Evolutionary conservation across 2,113 vertebrate species (phyloP).

Genomic region (Brevimyrus niger): DNA sequence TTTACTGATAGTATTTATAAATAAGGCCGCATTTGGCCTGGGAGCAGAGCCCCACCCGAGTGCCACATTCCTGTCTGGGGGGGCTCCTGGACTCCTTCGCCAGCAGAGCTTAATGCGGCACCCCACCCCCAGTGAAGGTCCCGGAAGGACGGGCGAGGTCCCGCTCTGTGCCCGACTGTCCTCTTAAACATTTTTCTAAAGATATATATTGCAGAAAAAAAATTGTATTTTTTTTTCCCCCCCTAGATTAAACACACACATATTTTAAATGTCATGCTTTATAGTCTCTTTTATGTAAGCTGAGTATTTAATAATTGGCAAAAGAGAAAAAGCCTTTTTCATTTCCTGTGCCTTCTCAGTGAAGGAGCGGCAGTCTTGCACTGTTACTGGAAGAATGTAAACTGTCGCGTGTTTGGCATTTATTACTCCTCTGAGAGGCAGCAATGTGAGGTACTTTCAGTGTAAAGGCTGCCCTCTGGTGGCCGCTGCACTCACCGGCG

Average conservation of each 20-base stretch:
- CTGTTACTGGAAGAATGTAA: neutral
- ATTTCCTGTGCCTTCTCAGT: neutral
- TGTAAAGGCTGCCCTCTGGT: neutral
- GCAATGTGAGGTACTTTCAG: neutral
- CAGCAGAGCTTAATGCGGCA: neutral
- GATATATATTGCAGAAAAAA: neutral
- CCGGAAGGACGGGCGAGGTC: neutral
- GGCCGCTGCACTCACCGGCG: neutral
- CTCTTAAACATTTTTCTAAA: neutral
- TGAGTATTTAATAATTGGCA: neutral
- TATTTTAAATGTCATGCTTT: neutral
- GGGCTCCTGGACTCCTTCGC: no score
- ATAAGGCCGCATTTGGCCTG: constrained; percentile 6
- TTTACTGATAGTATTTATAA: constrained; percentile 36
- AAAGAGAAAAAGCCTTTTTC: neutral
- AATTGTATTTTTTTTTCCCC: neutral
- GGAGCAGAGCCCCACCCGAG: neutral
- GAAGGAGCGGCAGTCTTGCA: neutral
- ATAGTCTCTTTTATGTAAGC: neutral
- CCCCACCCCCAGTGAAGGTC: neutral
- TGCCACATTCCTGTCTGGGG: constrained; percentile 15
- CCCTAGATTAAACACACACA: neutral
- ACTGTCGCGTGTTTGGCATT: neutral
- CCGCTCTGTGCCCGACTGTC: neutral
- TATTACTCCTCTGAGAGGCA: neutral